phyloP scores from a whole-genome alignment of 2,888 invertebrate genomes.

The Stictocephala bisonia region DNA sequence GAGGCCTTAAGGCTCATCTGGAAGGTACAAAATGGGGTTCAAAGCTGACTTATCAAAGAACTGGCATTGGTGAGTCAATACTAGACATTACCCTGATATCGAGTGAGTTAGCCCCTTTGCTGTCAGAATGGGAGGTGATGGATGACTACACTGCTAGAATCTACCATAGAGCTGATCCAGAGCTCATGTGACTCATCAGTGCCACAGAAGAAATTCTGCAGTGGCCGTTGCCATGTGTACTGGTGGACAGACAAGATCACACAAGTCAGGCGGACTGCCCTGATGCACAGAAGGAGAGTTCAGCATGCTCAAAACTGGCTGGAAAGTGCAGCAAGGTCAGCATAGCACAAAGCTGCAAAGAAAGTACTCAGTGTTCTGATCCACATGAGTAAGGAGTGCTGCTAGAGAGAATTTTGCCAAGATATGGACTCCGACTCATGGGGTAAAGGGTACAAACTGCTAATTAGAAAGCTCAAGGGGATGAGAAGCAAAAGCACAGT shows the following conservation, averaged over 20 bases:
- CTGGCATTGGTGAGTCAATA: too few relatives aligned
- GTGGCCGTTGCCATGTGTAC: not conserved
- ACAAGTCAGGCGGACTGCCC: not conserved
- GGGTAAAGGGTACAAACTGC: not conserved
- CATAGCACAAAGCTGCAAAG: not conserved
- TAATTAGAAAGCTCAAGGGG: not conserved
- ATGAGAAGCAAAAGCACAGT: too few relatives aligned
- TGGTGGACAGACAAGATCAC: not conserved
- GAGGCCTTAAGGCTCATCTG: too few relatives aligned
- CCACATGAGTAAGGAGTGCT: not conserved
- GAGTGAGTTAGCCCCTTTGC: too few relatives aligned
- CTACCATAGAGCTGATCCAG: not conserved
- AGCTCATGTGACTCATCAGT: not conserved
- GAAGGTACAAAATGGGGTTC: too few relatives aligned
- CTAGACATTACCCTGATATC: too few relatives aligned
- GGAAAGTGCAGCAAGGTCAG: not conserved
- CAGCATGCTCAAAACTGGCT: not conserved
- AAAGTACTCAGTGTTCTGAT: not conserved
- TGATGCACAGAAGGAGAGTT: not conserved
- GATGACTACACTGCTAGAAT: not conserved
- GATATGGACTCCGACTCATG: not conserved
- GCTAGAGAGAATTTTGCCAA: not conserved
- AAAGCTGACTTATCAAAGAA: too few relatives aligned
- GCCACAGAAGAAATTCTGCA: not conserved
- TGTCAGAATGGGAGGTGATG: not conserved